Evolutionary conservation across 1,140 invertebrate species (phyloP).

Genomic region (Drosophila trapezifrons): DNA sequence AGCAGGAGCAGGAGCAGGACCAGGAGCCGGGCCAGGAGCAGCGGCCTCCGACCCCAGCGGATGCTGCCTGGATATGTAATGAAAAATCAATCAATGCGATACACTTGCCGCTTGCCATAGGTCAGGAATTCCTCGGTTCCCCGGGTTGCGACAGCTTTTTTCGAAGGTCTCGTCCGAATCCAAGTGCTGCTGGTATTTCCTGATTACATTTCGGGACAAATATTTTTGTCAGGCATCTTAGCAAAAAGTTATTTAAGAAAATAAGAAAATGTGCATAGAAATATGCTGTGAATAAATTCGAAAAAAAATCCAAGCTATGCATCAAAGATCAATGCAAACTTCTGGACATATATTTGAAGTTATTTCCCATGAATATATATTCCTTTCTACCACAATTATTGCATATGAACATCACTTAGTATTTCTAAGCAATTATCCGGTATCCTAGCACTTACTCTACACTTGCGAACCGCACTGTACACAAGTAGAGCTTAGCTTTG

Average conservation of each 20-base stretch:
- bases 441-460: too few species aligned
- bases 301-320: background rate
- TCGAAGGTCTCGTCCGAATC: constrained; percentile 1
- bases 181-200: constrained; percentile 12
- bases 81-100: constrained; percentile 80
- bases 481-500: constrained; percentile 12
- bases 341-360: too few species aligned
- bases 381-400: too few species aligned
- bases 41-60: constrained; percentile 34
- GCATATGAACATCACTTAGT: too few species aligned
- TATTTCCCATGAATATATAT: too few species aligned
- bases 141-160: constrained; percentile 16
- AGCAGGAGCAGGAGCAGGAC: constrained; percentile 13
- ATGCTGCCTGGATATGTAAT: constrained; percentile 76
- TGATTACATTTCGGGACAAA: constrained; percentile 24
- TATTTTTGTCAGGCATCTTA: constrained; percentile 6
- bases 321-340: background rate
- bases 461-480: constrained; percentile 3
- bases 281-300: background rate
- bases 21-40: constrained; percentile 5
- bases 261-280: constrained; percentile 1
- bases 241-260: constrained; percentile 4
- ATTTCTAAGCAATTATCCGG: background rate
- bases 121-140: constrained; percentile 28
- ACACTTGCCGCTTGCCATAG: constrained; percentile 49